Evolutionary conservation across 2,888 invertebrate genomes (phyloP), one percentile per base, ranked within the genome.

Genomic region (Minunthozetes semirufus): DNA sequence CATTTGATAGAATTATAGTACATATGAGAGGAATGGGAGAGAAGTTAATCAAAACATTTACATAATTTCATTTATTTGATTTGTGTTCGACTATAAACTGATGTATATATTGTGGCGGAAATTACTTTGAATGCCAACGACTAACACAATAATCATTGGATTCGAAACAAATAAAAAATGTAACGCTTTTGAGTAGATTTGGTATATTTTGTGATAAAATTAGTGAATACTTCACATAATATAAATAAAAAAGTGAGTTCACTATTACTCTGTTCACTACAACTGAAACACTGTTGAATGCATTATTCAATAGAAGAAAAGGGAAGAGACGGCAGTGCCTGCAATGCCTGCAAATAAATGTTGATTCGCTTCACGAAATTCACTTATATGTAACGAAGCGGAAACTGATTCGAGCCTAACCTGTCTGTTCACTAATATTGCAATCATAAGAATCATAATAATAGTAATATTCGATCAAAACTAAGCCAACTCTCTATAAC

Each of bases 41-140:
- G 63, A 66, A 66, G n/a, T 66, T 66, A 66, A 66, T 66, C 63
- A 66, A 66, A 66, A 38, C 63, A 66, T 66, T 66, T 66, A 38
- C 63, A 66, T 66, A 66, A 66, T 66, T 66, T 66, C 33, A 66
- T 66, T 66, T n/a, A n/a, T n/a, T n/a, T n/a, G n/a, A n/a, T n/a
- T 38, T 15, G 38, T 38, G 15, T 66, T 38, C 38, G 63, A n/a
- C 25, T 66, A 29, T 19, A 59, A n/a, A 27, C 27, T 42, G 42
- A 13, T 27, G 19, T 38, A 66, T 66, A n/a, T 3, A 66, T 42
- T 42, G 42, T 42, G 42, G 42, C 42, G 42, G 42, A 42, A n/a
- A 66, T 66, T 33, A 38, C 38, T 33, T 38, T 66, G 33, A 19
- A 66, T 17, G 63, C 63, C 33, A 66, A 66, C 17, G 29, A 66